Evolutionary conservation across 1,140 invertebrate genomes (phyloP).

Genomic region (Zaprionus lachaisei): DNA sequence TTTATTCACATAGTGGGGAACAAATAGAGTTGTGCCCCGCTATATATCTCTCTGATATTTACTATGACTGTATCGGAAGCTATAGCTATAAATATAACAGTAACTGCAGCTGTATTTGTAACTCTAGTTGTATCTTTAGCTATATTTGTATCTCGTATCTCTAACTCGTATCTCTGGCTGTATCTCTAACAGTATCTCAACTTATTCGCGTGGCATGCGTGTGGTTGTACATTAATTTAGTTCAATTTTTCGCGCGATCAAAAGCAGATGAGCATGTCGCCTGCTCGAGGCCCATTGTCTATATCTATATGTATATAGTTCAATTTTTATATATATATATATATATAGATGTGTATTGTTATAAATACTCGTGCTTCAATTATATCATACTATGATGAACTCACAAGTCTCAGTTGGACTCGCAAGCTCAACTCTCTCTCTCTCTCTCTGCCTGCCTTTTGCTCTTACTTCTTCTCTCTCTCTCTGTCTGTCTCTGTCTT

Average conservation of each 20-base stretch:
- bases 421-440: slow-evolving; percentile 6
- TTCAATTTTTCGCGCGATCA: slow-evolving; percentile 82
- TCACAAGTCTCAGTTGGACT: slow-evolving; percentile 37
- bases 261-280: slow-evolving; percentile 77
- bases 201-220: slow-evolving; percentile 63
- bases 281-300: slow-evolving; percentile 54
- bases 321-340: slow-evolving; percentile 15
- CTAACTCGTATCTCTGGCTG: not conserved
- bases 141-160: slow-evolving; percentile 9
- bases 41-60: slow-evolving; percentile 21
- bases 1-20: not conserved
- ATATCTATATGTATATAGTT: slow-evolving; percentile 32
- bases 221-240: slow-evolving; percentile 77
- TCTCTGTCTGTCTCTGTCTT: not conserved
- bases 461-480: not conserved
- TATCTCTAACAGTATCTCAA: slow-evolving; percentile 23
- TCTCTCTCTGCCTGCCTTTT: not conserved
- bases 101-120: not conserved
- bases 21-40: not conserved
- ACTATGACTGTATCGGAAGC: not conserved
- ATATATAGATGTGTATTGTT: slow-evolving; percentile 50
- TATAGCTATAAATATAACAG: not conserved
- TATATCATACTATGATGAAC: slow-evolving; percentile 69
- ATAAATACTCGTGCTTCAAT: slow-evolving; percentile 52
- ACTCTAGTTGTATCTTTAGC: not conserved